Evolutionary conservation across 2,797 vertebrate species (phyloP).

Genomic region (Melanotaenia nigrans): DNA sequence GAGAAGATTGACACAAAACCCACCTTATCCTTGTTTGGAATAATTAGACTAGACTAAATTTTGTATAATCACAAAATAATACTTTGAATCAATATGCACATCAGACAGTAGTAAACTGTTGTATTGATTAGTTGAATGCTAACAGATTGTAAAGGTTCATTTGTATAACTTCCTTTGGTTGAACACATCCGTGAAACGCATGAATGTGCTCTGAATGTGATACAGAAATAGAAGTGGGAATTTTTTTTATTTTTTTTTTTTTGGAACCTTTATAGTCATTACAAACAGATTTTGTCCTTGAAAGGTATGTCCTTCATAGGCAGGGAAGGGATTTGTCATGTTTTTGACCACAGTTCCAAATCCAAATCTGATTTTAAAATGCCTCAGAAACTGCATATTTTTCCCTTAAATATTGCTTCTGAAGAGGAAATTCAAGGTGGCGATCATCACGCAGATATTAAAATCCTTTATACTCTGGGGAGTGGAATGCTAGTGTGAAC

Average conservation of each 20-base stretch:
- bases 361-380: background rate
- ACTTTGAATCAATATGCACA: background rate
- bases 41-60: background rate
- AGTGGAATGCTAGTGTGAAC: slow-evolving; percentile 6
- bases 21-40: background rate
- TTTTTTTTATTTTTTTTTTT: background rate
- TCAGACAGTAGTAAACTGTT: background rate
- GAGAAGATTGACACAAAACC: background rate
- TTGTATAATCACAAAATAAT: background rate
- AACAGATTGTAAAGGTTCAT: background rate
- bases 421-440: background rate
- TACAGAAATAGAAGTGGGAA: background rate
- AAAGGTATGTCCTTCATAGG: background rate
- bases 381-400: background rate
- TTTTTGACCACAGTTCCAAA: background rate
- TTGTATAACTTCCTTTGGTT: background rate
- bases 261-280: background rate
- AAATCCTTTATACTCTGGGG: slow-evolving; percentile 1
- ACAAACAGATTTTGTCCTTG: slow-evolving; percentile 1
- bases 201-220: background rate
- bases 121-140: background rate
- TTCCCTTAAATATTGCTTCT: background rate
- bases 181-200: background rate
- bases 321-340: background rate
- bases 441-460: background rate